phyloP scores from a whole-genome alignment of 2,888 invertebrate genomes.

The Eupithecia vulgata region DNA sequence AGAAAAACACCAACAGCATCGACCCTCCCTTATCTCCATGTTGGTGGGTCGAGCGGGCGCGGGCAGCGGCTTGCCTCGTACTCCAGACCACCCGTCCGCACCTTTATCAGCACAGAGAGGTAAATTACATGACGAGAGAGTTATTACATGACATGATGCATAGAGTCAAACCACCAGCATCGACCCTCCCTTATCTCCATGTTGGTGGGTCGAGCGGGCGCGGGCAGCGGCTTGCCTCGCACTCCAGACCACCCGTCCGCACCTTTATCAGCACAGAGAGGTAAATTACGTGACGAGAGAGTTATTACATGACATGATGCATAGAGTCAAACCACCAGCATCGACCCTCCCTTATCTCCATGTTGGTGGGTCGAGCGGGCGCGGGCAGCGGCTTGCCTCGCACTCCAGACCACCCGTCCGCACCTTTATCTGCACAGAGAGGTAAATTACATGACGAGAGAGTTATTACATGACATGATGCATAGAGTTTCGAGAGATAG shows the following conservation, averaged over 20 bases:
- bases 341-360: slow-evolving; percentile 75
- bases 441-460: neutral
- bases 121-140: slow-evolving; percentile 36
- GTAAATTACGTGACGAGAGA: neutral
- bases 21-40: slow-evolving; percentile 77
- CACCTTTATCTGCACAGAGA: slow-evolving; percentile 67
- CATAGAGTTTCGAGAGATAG: too few species aligned
- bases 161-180: slow-evolving; percentile 71
- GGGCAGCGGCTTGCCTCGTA: slow-evolving; percentile 62
- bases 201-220: slow-evolving; percentile 67
- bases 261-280: slow-evolving; percentile 65
- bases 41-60: slow-evolving; percentile 66
- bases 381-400: slow-evolving; percentile 59
- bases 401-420: slow-evolving; percentile 74
- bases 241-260: slow-evolving; percentile 76
- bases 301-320: neutral
- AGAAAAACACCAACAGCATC: slow-evolving; percentile 72
- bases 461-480: neutral
- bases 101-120: slow-evolving; percentile 74
- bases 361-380: slow-evolving; percentile 70
- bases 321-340: slow-evolving; percentile 37
- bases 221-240: slow-evolving; percentile 60
- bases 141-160: neutral
- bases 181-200: slow-evolving; percentile 76
- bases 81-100: slow-evolving; percentile 73